Evolutionary conservation across 2,888 invertebrate genomes (phyloP).

Genomic region (Thumatha senex): DNA sequence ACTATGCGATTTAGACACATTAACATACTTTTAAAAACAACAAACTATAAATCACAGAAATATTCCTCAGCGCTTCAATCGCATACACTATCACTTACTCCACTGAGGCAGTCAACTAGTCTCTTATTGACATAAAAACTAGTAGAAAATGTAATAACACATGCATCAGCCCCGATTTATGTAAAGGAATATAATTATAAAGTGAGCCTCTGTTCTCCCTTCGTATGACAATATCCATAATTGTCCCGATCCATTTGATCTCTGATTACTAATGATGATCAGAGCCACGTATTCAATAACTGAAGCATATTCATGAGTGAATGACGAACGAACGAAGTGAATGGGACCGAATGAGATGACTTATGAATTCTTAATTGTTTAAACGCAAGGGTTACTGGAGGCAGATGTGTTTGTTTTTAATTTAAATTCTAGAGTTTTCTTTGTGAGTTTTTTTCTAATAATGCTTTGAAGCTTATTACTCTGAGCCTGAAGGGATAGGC

Average conservation of each 20-base stretch:
- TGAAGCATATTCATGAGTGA: conserved; percentile 18
- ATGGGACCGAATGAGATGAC: conserved; percentile 13
- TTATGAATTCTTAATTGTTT: conserved; percentile 25
- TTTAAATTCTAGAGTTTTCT: background rate
- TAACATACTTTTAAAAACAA: no score
- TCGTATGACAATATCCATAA: conserved; percentile 14
- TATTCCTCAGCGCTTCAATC: no score
- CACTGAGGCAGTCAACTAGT: no score
- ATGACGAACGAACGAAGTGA: conserved; percentile 11
- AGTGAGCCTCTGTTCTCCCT: background rate
- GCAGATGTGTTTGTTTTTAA: conserved; percentile 6
- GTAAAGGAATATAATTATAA: no score
- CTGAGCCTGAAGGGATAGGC: no score
- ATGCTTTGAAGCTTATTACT: no score
- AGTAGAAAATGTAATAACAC: no score
- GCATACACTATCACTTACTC: no score
- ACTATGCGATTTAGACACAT: no score
- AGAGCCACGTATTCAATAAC: conserved; percentile 35
- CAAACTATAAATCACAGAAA: no score
- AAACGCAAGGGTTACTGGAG: background rate
- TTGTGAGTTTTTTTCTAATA: background rate
- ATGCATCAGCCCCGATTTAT: no score
- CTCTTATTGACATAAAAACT: no score
- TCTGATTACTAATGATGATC: conserved; percentile 56
- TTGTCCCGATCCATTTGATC: conserved; percentile 48